Evolutionary conservation across 2,888 invertebrate genomes (phyloP), one percentile per base, ranked within the genome.

Genomic region (Campaea margaritaria): DNA sequence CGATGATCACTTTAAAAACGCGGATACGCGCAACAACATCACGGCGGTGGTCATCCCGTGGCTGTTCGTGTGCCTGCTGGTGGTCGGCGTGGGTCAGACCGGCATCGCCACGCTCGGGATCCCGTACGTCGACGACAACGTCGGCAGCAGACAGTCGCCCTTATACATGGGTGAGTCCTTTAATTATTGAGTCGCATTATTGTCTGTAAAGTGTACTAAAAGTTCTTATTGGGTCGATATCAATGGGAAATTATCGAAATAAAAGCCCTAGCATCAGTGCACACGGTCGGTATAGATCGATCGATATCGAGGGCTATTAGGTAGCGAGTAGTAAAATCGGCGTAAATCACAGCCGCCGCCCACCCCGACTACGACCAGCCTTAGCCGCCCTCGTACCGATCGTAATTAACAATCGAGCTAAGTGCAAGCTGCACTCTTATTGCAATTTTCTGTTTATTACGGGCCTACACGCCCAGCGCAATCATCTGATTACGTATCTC

Each of bases 61-160:
- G 91, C 96, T 98, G 87, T 97, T 98, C 88, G 93, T 96, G 72
- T 97, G 97, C 75, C 91, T 98, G 71, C 93, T 98, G 52, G 96
- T 97, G 60, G 97, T 98, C 39, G 98, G 98, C 49, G 96, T 98
- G 87, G 98, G 98, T 0, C 97, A 97, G 89, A 98, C 98, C 0
- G 97, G 98, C 12, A 97, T 98, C 56, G 96, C 97, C 72, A 98
- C 98, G 15, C 93, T 98, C 42, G 98, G 98, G 14, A 98, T 98
- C 75, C 98, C 98, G 4, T 98, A 97, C 84, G 97, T 98, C 68
- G 98, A 98, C 75, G 98, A 98, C 86, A 98, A 98, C 85, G 97
- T 98, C 60, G 97, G 97, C 75, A 97, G 96, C 88, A 94, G 96
- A 76, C 97, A 98, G 86, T 97, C 97, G 59, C 97, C 98, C 27